Evolutionary conservation across 2,888 invertebrate genomes (phyloP), one percentile per base, ranked within the genome.

Genomic region (Marronus borbonicus): DNA sequence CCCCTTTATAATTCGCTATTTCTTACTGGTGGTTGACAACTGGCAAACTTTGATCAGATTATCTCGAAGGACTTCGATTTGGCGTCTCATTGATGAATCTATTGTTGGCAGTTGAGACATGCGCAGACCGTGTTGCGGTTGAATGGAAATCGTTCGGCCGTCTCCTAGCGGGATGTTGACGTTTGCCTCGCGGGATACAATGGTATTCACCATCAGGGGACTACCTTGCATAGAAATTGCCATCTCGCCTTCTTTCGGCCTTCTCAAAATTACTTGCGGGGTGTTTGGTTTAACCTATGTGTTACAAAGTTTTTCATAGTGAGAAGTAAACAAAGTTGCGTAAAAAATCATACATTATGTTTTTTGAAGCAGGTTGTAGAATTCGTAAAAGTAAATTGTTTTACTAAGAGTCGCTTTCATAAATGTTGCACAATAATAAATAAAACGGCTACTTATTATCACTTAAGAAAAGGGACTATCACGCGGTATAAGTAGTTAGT

Each of bases 171-270:
- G 91, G n/a, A 94, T 93, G 86, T 93, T 93, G 82, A 93, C 90
- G 86, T 92, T 93, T 0, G 93, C 92, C 52, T 90, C 89, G 20
- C 92, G 91, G 0, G 89, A 86, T 1, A 87, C 81, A 12, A 88
- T 83, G 2, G 86, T 86, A 0, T 91, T 90, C 64, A 92, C 91
- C 86, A 93, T 88, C 62, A 93, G 88, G 0, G 93, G 93, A 76
- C 93, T 93, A 7, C 93, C 93, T 4, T 92, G 91, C 90, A 93
- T 91, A 78, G 93, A 93, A 2, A 93, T 89, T 8, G 92, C 93
- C 89, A 92, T 91, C 88, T 94, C 94, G 0, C 93, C 93, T 80
- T 90, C 89, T 1, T 91, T 90, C 44, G 93, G 93, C 81, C 91
- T 89, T 36, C 94, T 89, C 24, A 93, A 86, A 58, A 93, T 87